A percentile compares a stretch with the other conserved stretches of the same genome.
Evolutionary conservation across 1,140 invertebrate species (phyloP).

Genomic region (Megathymus violae): DNA sequence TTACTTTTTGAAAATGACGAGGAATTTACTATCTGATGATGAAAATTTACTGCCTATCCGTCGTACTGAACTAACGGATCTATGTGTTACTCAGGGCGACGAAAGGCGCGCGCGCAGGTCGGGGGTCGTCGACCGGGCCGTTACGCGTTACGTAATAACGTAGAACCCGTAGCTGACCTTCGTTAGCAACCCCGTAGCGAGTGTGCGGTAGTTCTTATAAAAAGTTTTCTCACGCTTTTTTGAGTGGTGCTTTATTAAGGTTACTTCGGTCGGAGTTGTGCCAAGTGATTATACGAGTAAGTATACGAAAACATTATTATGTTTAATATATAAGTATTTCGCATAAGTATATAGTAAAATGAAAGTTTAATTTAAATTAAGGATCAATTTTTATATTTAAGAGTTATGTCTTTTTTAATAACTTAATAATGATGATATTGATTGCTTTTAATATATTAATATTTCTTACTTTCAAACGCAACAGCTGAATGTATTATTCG

Average conservation of each 20-base stretch:
- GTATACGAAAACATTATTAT: no score
- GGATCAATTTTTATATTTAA: no score
- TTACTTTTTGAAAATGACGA: no score
- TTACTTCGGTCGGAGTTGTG: not conserved
- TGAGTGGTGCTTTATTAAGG: conserved; percentile 9
- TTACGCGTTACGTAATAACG: conserved; percentile 81
- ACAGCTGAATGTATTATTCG: no score
- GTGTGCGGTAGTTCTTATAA: conserved; percentile 24
- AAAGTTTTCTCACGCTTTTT: conserved; percentile 33
- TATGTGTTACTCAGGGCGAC: conserved; percentile 58
- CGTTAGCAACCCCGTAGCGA: conserved; percentile 52
- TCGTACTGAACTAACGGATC: conserved; percentile 40
- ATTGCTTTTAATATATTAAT: no score
- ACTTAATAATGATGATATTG: no score
- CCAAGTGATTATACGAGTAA: conserved; percentile 12
- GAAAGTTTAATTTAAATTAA: no score
- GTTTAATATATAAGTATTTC: no score
- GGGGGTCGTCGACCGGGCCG: conserved; percentile 74
- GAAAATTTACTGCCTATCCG: conserved; percentile 33
- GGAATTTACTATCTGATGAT: no score
- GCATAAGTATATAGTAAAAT: no score
- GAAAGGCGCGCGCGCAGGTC: conserved; percentile 75
- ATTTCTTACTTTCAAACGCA: no score
- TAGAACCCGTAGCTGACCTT: conserved; percentile 64
- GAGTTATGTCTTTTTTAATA: no score